A percentile compares a stretch with the other conserved stretches of the same genome.
Conservation (phyloP, 2,113 vertebrate species). For the Tenebrosternarchus preto region DNA sequence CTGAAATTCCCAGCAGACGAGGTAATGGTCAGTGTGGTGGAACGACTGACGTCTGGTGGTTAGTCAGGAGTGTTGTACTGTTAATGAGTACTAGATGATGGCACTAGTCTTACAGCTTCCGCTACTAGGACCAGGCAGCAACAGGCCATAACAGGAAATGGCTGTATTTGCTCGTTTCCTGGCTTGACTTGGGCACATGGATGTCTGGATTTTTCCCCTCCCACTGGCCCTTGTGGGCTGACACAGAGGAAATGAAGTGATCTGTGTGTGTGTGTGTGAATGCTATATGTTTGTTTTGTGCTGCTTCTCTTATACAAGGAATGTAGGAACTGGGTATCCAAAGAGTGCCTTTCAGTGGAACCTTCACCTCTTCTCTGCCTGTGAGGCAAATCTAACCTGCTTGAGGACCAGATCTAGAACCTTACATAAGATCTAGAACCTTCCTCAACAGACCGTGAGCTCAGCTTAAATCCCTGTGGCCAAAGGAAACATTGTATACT, state of each 20-base stretch:
- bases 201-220: conserved; percentile 54
- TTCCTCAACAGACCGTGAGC: conserved; percentile 1
- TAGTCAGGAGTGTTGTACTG: conserved; percentile 37
- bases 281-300: conserved; percentile 34
- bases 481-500: conserved; percentile 28
- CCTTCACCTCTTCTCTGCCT: conserved; percentile 8
- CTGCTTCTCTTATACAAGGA: conserved; percentile 49
- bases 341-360: conserved; percentile 4
- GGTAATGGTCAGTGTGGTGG: conserved; percentile 24
- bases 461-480: conserved; percentile 25
- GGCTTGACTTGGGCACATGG: conserved; percentile 65
- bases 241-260: conserved; percentile 63
- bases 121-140: conserved; percentile 54
- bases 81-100: conserved; percentile 38
- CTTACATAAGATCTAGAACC: conserved; percentile 44
- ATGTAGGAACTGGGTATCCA: conserved; percentile 40
- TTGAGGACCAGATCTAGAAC: conserved; percentile 39
- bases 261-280: conserved; percentile 51
- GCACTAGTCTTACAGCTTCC: conserved; percentile 53
- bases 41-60: conserved; percentile 15
- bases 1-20: not conserved
- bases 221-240: conserved; percentile 42
- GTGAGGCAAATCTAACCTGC: conserved; percentile 6
- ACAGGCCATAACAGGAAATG: conserved; percentile 78
- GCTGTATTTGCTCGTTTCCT: conserved; percentile 72